A percentile compares a stretch with the other conserved stretches of the same genome.
phyloP scores from a whole-genome alignment of 2,888 invertebrate species.

The Hirtodrosophila duncani region DNA sequence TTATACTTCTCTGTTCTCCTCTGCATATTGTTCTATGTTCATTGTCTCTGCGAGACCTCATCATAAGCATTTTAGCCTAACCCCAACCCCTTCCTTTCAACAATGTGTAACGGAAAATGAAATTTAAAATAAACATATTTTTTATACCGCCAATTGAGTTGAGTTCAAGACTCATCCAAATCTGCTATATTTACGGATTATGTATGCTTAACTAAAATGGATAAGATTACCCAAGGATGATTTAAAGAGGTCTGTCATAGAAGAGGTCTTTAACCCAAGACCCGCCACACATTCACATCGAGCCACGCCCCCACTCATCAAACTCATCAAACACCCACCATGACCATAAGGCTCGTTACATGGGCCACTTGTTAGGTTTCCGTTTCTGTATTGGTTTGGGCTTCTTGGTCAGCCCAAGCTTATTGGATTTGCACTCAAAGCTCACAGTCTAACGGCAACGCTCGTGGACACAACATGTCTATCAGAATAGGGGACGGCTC shows the following conservation, averaged over 20 bases:
- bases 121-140: slow-evolving; percentile 55
- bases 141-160: slow-evolving; percentile 42
- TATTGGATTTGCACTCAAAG: slow-evolving; percentile 68
- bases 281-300: background rate
- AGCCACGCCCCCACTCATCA: slow-evolving; percentile 12
- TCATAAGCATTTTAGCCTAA: slow-evolving; percentile 20
- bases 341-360: slow-evolving; percentile 11
- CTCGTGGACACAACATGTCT: slow-evolving; percentile 54
- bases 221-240: too few relatives aligned
- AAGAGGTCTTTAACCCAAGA: slow-evolving; percentile 41
- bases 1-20: slow-evolving; percentile 28
- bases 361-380: slow-evolving; percentile 26
- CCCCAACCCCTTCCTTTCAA: background rate
- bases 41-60: slow-evolving; percentile 63
- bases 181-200: too few relatives aligned
- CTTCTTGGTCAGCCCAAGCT: slow-evolving; percentile 29
- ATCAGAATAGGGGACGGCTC: too few relatives aligned
- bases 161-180: too few relatives aligned
- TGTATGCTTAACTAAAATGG: too few relatives aligned
- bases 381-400: slow-evolving; percentile 46
- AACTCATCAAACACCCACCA: background rate
- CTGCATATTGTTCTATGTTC: slow-evolving; percentile 34
- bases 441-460: slow-evolving; percentile 61
- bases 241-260: background rate
- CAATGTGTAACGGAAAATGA: slow-evolving; percentile 27